Evolutionary conservation across 2,888 invertebrate genomes (phyloP), one percentile per base, ranked within the genome.

Genomic region (Mythimna impura): DNA sequence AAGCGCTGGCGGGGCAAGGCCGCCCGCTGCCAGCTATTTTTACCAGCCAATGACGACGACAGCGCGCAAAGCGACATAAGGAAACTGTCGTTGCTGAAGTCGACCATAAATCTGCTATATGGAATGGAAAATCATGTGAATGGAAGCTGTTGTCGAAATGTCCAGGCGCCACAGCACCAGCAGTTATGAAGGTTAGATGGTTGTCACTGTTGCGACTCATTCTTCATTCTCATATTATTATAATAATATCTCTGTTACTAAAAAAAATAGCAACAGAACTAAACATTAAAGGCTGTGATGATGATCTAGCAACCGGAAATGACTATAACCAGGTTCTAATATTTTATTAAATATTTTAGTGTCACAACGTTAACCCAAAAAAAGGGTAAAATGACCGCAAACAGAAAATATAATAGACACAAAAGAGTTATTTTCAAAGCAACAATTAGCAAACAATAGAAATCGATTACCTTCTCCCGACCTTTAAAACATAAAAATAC

Each of bases 31-130:
- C 58, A 66, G 70, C 76, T 89, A 89, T 89, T 87, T 88, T 84
- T 89, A 86, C 74, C 81, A 81, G 60, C 89, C 89, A 89, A 90
- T 89, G 86, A 86, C 86, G 81, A 71, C 79, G 77, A 74, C 73
- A 69, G 50, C 36, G 50, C 36, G 66, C 43, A 68, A n/a, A 20
- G 63, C 36, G 68, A 64, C 54, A 63, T 63, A 55, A 75, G 79
- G 78, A 78, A 76, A 76, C 61, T 65, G 66, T 77, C 55, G 70
- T 54, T 66, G 47, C 34, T 66, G 72, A 63, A 66, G 60, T 55
- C n/a, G 55, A 60, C 40, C 63, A 72, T 66, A 61, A 66, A 67
- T 65, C 30, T 52, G 22, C 34, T 43, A 22, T 43, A 62, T n/a
- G 30, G 22, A 22, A 64, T 57, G 40, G 36, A 57, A 70, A 66